Evolutionary conservation across 1,140 invertebrate genomes (phyloP).

Genomic region (Sycobia sp.): DNA sequence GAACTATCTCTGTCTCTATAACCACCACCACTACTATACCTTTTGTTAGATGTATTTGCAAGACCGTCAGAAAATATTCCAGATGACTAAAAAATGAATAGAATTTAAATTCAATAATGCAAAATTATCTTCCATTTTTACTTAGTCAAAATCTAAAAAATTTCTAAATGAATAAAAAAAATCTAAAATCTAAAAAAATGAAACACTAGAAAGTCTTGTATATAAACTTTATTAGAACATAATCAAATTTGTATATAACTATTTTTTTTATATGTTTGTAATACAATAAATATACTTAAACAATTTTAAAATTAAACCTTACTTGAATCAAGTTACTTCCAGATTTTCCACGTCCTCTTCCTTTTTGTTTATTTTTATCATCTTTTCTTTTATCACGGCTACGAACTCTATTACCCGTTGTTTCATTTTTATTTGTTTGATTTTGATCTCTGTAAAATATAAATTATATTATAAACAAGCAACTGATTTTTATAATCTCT

Average conservation of each 20-base stretch:
- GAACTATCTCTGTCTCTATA: slow-evolving; percentile 34
- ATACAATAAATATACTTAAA: too few species aligned
- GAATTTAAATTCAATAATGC: neutral
- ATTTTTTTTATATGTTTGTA: too few species aligned
- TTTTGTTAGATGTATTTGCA: slow-evolving; percentile 33
- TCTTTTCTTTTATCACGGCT: slow-evolving; percentile 30
- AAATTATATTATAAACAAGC: too few species aligned
- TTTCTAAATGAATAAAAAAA: too few species aligned
- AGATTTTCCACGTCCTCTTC: slow-evolving; percentile 40
- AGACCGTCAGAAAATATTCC: slow-evolving; percentile 56
- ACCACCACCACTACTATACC: slow-evolving; percentile 21
- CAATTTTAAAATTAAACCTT: slow-evolving; percentile 29
- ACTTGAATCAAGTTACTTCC: slow-evolving; percentile 50
- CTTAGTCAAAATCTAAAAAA: too few species aligned
- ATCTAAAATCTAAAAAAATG: too few species aligned
- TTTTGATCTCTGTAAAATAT: slow-evolving; percentile 40
- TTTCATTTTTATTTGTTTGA: slow-evolving; percentile 34
- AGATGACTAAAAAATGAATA: slow-evolving; percentile 44
- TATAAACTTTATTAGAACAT: too few species aligned
- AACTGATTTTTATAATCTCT: too few species aligned
- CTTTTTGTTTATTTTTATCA: slow-evolving; percentile 34
- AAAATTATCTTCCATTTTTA: too few species aligned
- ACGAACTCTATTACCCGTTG: slow-evolving; percentile 6
- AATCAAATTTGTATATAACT: too few species aligned
- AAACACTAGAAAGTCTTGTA: too few species aligned